These are phyloP conservation scores for Prinia subflava DNA, from an alignment of 2,113 vertebrate species.

Conservation along the genomic window DNA sequence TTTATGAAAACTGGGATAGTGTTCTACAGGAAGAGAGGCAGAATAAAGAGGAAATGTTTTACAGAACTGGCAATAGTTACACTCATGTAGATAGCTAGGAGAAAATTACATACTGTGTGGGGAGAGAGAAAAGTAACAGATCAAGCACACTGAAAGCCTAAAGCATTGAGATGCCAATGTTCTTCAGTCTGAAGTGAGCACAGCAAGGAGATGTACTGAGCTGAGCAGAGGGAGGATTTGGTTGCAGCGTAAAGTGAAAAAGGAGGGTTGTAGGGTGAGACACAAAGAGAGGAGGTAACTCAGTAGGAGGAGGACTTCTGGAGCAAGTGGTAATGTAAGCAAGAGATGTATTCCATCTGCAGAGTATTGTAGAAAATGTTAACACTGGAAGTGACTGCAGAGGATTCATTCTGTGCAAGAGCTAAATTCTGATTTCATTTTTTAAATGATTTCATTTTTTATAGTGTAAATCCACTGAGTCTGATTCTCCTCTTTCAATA, in stretches of 20 bases:
- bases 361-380: not conserved
- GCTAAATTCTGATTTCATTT: not conserved
- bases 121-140: not conserved
- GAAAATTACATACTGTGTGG: not conserved
- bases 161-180: not conserved
- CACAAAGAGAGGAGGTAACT: not conserved
- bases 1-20: slow-evolving; percentile 1
- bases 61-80: not conserved
- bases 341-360: not conserved
- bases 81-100: not conserved
- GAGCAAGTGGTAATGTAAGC: not conserved
- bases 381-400: not conserved
- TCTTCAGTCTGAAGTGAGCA: not conserved
- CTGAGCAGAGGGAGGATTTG: not conserved
- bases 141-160: not conserved
- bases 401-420: not conserved
- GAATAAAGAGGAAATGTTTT: not conserved
- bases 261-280: not conserved
- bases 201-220: not conserved
- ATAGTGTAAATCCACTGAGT: not conserved
- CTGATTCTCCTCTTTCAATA: not conserved
- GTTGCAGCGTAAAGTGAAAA: not conserved
- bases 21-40: not conserved
- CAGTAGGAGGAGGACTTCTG: not conserved
- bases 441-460: not conserved